Percentiles rank a stretch among this genome's conserved stretches.
These are phyloP conservation scores for Drosophila lacicola DNA, from an alignment of 2,888 invertebrate genomes.

Conservation along the genomic window DNA sequence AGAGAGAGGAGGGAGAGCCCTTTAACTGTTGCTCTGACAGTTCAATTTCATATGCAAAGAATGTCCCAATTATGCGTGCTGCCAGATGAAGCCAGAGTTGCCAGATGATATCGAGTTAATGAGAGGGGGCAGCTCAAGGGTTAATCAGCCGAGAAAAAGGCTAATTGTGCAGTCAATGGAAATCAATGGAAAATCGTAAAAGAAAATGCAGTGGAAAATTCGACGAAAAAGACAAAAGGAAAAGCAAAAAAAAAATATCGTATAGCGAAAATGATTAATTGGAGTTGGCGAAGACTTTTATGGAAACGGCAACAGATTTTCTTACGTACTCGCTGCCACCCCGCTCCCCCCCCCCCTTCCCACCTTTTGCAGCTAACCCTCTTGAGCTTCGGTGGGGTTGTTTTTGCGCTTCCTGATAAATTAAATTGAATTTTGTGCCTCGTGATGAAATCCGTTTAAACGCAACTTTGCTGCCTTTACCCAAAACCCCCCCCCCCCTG, in stretches of 20 bases:
- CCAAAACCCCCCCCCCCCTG: too few species aligned
- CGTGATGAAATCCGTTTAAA: conserved; percentile 76
- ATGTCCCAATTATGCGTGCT: conserved; percentile 41
- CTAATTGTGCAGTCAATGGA: conserved; percentile 9
- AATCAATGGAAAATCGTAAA: not conserved
- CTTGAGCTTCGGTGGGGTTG: conserved; percentile 32
- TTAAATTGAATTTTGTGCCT: conserved; percentile 72
- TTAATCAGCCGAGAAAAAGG: conserved; percentile 4
- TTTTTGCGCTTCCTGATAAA: conserved; percentile 59
- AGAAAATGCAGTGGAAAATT: not conserved
- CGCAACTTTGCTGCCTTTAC: conserved; percentile 48
- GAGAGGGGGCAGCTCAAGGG: not conserved
- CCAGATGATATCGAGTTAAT: not conserved
- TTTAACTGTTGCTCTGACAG: conserved; percentile 26
- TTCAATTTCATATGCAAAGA: conserved; percentile 43
- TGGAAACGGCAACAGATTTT: not conserved
- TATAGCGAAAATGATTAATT: conserved; percentile 66
- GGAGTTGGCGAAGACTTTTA: conserved; percentile 36
- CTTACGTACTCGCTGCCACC: not conserved
- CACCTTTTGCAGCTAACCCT: too few species aligned
- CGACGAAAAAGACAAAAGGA: not conserved
- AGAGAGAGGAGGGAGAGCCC: not conserved
- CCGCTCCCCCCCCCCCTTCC: not conserved
- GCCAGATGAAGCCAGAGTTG: conserved; percentile 24
- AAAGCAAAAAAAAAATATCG: too few species aligned